Base-by-base conservation (phyloP, 2,888 invertebrate genomes). In the Zelleria hepariella region DNA sequence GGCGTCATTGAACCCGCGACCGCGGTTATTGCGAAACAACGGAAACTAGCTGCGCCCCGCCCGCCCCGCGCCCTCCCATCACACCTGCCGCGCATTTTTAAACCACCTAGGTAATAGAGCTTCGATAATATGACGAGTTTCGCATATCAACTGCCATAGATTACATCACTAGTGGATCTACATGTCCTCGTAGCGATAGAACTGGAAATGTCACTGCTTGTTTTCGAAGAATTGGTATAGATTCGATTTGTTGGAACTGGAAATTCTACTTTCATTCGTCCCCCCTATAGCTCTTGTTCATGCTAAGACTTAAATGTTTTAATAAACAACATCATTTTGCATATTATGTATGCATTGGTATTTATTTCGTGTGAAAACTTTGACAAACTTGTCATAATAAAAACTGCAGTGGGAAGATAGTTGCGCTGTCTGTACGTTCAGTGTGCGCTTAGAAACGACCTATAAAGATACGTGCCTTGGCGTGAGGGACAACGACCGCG, bases 401-500 rank as follows among this genome's bases (percentile, higher is more conserved):
- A 32, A 32, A 32, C 15, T 42, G 10, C 15, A 42, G 32, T 5
- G 57, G n/a, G 15, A 27, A 55, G 26, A 27, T 32, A 53, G 53
- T 53, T 53, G 25, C 24, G 53, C 53, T 53, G 53, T 59, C 32
- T 66, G 61, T 80, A 81, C 75, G 76, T 73, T 74, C 81, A 66
- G 72, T 83, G 79, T 59, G 61, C 63, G 71, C 72, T 70, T 80
- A 80, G 75, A 75, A 73, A 74, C 86, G 87, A 87, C 86, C 87
- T 85, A 87, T 83, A 83, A 86, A 86, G 82, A 77, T 83, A 84
- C 80, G 84, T 83, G 80, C 74, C 32, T 75, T 74, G 76, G 76
- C 81, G 78, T 78, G 78, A 86, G 86, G 89, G 88, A 89, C 89
- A 87, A 84, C 80, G 89, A 82, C 89, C 89, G 80, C 70, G 74